Percentiles rank a stretch among this genome's conserved stretches.
Evolutionary conservation across 1,140 invertebrate genomes (phyloP).

Genomic region (Nasonia vitripennis): DNA sequence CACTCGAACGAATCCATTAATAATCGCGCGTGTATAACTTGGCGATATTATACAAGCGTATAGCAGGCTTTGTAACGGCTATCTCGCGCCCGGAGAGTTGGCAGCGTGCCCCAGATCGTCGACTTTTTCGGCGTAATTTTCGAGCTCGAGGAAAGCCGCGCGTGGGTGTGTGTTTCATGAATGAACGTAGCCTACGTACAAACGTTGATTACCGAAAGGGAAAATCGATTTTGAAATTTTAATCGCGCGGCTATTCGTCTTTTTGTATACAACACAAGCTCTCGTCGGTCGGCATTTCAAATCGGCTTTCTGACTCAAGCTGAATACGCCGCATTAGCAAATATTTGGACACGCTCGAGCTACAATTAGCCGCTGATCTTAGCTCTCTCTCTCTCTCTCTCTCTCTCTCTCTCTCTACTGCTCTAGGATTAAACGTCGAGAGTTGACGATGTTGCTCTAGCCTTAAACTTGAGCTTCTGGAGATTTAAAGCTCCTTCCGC

Average conservation of each 20-base stretch:
- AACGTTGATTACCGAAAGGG: background rate
- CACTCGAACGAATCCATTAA: slow-evolving; percentile 15
- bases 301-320: background rate
- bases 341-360: background rate
- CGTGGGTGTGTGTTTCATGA: background rate
- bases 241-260: no score
- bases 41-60: background rate
- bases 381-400: background rate
- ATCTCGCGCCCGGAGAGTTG: background rate
- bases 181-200: background rate
- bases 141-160: background rate
- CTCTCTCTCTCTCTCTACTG: no score
- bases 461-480: slow-evolving; percentile 21
- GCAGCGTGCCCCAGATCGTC: background rate
- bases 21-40: slow-evolving; percentile 10
- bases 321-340: slow-evolving; percentile 24
- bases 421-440: background rate
- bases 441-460: background rate
- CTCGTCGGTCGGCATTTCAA: no score
- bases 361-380: slow-evolving; percentile 15
- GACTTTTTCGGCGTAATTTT: background rate
- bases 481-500: slow-evolving; percentile 1
- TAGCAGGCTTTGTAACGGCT: background rate
- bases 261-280: no score
- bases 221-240: no score